Evolutionary conservation across 2,888 invertebrate species (phyloP), one percentile per base, ranked within the genome.

Genomic region (Campoplex nolae): DNA sequence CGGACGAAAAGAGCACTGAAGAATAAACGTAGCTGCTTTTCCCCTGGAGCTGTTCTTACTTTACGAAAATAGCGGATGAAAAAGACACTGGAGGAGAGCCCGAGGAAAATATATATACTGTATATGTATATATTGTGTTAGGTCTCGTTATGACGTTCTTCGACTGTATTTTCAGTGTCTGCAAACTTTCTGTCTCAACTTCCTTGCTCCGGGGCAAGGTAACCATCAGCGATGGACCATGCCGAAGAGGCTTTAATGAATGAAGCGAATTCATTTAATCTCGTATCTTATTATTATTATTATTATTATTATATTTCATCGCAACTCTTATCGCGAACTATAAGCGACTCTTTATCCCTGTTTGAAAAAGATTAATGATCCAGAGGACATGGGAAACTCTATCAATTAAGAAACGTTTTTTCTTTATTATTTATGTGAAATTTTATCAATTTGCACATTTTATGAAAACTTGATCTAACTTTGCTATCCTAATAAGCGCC

Each of bases 211-310:
- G 67, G 42, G 67, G 68, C 81, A 67, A 56, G 76, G 42, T 74
- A 62, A 45, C 67, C 80, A 58, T 73, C 71, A 67, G 68, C 56
- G 42, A 42, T 54, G 42, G 38, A 68, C 51, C 48, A 35, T 73
- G 32, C 45, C 58, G 32, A 11, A 79, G 62, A 32, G 75, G 32
- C 54, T 51, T 82, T 68, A 75, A 75, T 84, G 74, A 84, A 78
- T 70, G 67, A 9, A 78, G 74, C 67, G 78, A 84, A 81, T 84
- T 84, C 74, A 78, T 84, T 87, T 68, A 77, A 82, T 51, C 68
- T 62, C 78, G 54, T 65, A 32, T 62, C 32, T 6, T 16, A 62
- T 62, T 82, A 67, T 83, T 80, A 67, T 75, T 38, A 38, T 38
- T 38, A 38, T 6, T 38, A 38, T 38, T 38, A 38, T 38, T 38